Conservation (phyloP, 2,797 vertebrate genomes). For the Vultur gryphus region DNA sequence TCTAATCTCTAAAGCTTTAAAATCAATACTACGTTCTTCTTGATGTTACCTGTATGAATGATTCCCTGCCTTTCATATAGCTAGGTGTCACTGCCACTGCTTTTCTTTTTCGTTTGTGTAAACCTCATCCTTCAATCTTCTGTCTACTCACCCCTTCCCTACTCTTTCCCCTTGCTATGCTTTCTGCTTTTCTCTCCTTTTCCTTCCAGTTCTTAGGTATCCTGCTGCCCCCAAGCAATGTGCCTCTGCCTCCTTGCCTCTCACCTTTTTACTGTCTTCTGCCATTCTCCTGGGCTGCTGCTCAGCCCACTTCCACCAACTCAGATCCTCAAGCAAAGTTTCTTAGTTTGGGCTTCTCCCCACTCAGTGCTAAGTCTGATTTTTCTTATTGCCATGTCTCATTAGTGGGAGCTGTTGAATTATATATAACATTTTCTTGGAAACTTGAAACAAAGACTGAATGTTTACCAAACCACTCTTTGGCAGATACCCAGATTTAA, state of each 20-base stretch:
- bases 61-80: background rate
- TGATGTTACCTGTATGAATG: background rate
- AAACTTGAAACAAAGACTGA: constrained; percentile 18
- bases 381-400: background rate
- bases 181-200: background rate
- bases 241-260: background rate
- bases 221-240: background rate
- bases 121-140: background rate
- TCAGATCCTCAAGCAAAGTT: background rate
- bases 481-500: background rate
- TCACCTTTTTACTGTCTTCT: background rate
- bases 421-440: background rate
- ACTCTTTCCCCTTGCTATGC: background rate
- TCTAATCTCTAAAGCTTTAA: background rate
- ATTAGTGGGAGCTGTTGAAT: background rate
- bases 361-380: background rate
- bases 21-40: background rate
- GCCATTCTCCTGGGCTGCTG: background rate
- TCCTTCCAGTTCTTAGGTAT: background rate
- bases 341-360: background rate
- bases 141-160: background rate
- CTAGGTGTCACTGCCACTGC: background rate
- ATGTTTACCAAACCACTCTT: constrained; percentile 1
- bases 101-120: background rate
- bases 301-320: background rate